phyloP scores from a whole-genome alignment of 2,797 vertebrate genomes.

The Chrysocyon brachyurus region DNA sequence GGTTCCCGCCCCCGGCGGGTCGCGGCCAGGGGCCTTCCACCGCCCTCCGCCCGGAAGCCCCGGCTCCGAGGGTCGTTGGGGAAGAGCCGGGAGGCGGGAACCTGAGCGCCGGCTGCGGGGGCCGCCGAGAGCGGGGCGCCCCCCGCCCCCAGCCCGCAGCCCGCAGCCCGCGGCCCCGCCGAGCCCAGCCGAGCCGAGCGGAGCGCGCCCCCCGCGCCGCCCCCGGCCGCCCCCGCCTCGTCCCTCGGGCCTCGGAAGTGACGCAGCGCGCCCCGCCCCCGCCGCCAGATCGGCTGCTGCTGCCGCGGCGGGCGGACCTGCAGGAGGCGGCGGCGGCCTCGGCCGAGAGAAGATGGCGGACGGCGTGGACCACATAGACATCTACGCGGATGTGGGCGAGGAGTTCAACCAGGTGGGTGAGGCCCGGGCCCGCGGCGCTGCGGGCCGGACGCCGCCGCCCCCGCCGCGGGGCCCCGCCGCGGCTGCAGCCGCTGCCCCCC shows the following conservation, averaged over 20 bases:
- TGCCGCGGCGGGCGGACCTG: constrained; percentile 79
- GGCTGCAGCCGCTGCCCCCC: constrained; percentile 61
- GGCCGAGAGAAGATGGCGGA: constrained; percentile 96
- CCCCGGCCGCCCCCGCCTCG: neutral
- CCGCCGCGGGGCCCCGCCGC: constrained; percentile 37
- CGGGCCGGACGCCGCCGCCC: constrained; percentile 59
- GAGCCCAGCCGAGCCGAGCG: too few species aligned
- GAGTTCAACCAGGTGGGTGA: constrained; percentile 96
- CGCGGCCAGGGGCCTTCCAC: too few species aligned
- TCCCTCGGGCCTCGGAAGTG: constrained; percentile 83
- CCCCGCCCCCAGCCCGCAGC: neutral
- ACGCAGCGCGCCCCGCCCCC: constrained; percentile 78
- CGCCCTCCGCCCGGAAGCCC: too few species aligned
- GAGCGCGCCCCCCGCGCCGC: neutral
- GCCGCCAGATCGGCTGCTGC: constrained; percentile 85
- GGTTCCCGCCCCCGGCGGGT: neutral
- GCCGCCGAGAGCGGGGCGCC: too few species aligned
- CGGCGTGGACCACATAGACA: constrained; percentile 99
- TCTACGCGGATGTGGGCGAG: constrained; percentile 99
- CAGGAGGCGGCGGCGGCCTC: constrained; percentile 79
- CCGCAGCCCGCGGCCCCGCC: too few species aligned
- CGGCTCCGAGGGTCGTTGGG: too few species aligned
- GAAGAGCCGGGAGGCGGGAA: too few species aligned
- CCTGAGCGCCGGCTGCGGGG: too few species aligned
- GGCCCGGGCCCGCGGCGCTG: constrained; percentile 56